Conservation (phyloP, 2,888 invertebrate species). For the Fragum fragum region DNA sequence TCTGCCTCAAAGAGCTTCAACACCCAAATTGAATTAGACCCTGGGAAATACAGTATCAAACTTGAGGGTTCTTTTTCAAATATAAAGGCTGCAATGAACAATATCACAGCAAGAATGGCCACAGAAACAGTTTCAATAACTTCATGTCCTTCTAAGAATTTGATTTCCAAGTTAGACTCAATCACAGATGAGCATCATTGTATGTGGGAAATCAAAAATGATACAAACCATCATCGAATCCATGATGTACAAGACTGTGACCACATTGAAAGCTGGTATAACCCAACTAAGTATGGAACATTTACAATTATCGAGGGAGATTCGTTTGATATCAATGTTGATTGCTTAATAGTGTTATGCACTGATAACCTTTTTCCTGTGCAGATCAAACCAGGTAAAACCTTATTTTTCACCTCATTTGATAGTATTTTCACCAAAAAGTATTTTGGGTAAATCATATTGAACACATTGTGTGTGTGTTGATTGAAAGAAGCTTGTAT, state of each 20-base stretch:
- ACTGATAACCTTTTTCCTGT: not conserved
- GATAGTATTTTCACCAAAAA: too few species aligned
- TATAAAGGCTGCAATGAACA: not conserved
- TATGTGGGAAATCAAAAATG: not conserved
- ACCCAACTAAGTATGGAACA: not conserved
- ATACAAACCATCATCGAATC: too few species aligned
- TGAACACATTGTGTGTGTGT: too few species aligned
- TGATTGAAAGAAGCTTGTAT: too few species aligned
- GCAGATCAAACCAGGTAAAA: slow-evolving; percentile 2
- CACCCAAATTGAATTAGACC: not conserved
- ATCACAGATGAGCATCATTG: slow-evolving; percentile 4
- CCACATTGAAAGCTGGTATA: not conserved
- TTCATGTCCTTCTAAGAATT: not conserved
- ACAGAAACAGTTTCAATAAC: not conserved
- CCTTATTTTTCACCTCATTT: too few species aligned
- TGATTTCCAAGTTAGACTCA: not conserved
- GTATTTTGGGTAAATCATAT: too few species aligned
- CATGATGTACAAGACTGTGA: not conserved
- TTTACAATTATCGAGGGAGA: slow-evolving; percentile 11
- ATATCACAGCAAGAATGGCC: not conserved
- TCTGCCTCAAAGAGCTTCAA: not conserved
- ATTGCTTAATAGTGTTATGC: slow-evolving; percentile 1
- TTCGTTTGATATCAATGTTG: not conserved
- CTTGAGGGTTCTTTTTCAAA: not conserved
- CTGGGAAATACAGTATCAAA: not conserved